Evolutionary conservation across 2,797 vertebrate genomes (phyloP).

Genomic region (Pitangus sulphuratus): DNA sequence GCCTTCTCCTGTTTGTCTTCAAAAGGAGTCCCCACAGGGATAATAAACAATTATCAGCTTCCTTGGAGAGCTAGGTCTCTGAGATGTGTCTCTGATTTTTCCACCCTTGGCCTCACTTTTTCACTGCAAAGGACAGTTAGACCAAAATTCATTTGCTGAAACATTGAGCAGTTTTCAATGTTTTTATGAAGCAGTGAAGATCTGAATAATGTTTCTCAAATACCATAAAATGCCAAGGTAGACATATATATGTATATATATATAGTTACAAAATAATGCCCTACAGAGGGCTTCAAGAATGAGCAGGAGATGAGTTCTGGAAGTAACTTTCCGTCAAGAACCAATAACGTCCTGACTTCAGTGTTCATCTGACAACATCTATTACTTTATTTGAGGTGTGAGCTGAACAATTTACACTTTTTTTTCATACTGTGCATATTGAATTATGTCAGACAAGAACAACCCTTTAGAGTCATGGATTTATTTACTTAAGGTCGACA

Average conservation of each 20-base stretch:
- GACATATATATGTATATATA: not conserved
- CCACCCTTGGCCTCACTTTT: not conserved
- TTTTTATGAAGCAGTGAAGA: not conserved
- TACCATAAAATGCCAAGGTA: not conserved
- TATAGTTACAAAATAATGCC: not conserved
- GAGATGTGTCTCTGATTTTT: not conserved
- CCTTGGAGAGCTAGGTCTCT: not conserved
- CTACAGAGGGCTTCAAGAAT: not conserved
- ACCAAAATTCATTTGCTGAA: not conserved
- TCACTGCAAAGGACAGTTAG: not conserved
- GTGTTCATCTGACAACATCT: not conserved
- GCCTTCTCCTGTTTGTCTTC: not conserved
- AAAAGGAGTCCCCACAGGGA: not conserved
- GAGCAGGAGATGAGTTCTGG: not conserved
- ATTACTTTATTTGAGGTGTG: not conserved
- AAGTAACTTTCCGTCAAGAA: not conserved
- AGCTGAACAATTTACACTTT: not conserved
- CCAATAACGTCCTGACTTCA: not conserved
- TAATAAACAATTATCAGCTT: not conserved
- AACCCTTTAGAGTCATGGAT: not conserved
- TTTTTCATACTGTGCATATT: not conserved
- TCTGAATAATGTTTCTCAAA: not conserved
- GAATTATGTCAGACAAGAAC: not conserved
- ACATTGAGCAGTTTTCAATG: not conserved
- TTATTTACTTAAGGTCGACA: not conserved